Base-by-base conservation (phyloP, 2,888 invertebrate genomes). In the Nesidiocoris tenuis region DNA sequence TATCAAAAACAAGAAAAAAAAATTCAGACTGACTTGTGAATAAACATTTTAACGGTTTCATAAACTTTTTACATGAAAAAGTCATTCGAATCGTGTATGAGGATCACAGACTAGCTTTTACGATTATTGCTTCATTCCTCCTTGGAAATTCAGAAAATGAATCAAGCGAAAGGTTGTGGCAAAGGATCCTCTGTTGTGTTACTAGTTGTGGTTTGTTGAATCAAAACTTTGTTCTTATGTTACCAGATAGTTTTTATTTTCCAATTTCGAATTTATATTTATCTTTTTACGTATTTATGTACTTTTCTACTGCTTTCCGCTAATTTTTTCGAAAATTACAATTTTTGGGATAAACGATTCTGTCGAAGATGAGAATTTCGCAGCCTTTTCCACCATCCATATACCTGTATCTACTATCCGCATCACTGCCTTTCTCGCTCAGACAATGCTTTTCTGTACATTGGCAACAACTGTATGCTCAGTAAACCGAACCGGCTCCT, bases 11-110 rank as follows among this genome's bases (percentile, higher is more conserved):
- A n/a, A n/a, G n/a, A 64, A 74, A 39, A 39, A 39, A 39, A 39
- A 12, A 39, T 39, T 7, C 74, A 74, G 74, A 74, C 74, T 74
- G 74, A 74, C 54, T 74, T 74, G 61, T 54, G 61, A 61, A 72
- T 61, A 59, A 72, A 72, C 72, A 56, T 61, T 72, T 72, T 19
- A 72, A 25, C 54, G 72, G 72, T 72, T 61, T 63, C 54, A 70
- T 70, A 59, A 70, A 63, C 22, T 70, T 70, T 70, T 70, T 56
- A 67, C 39, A 24, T 18, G n/a, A 59, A 22, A 19, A n/a, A 59
- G 25, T 70, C 70, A 59, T 59, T 70, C 61, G 59, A 70, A 68
- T n/a, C 18, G 54, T 67, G 65, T 65, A 65, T 70, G 70, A 70
- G 70, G 70, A 59, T 56, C 57, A 59, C 22, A 70, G 70, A 70